A percentile compares a stretch with the other conserved stretches of the same genome.
phyloP scores from a whole-genome alignment of 2,888 invertebrate genomes.

The Heterodera filipjevi region DNA sequence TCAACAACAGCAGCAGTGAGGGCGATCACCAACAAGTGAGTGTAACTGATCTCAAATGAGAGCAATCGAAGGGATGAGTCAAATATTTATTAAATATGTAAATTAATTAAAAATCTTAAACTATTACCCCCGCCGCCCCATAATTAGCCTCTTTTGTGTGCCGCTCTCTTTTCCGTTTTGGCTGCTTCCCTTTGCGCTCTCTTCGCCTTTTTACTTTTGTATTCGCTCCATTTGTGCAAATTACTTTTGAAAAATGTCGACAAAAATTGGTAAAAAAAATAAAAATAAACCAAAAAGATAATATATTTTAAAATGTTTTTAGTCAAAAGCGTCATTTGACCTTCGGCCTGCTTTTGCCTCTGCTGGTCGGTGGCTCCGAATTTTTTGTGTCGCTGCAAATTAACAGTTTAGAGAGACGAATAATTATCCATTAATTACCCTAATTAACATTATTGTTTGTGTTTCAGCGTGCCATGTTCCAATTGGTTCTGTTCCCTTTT shows the following conservation, averaged over 20 bases:
- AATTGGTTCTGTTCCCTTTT: constrained; percentile 51
- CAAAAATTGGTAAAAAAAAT: constrained; percentile 35
- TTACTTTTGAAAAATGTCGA: constrained; percentile 46
- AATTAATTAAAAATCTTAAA: neutral
- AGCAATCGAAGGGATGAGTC: neutral
- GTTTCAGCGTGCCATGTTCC: constrained; percentile 36
- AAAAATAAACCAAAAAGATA: neutral
- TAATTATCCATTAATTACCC: neutral
- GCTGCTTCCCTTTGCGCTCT: constrained; percentile 52
- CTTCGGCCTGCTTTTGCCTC: constrained; percentile 55
- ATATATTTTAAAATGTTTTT: constrained; percentile 22
- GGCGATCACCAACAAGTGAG: no score
- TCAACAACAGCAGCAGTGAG: neutral
- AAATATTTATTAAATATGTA: neutral
- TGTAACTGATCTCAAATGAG: no score
- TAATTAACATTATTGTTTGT: neutral
- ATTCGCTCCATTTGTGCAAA: constrained; percentile 36
- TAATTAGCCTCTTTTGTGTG: constrained; percentile 52
- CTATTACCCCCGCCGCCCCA: neutral
- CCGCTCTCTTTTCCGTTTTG: constrained; percentile 56
- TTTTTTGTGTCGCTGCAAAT: constrained; percentile 48
- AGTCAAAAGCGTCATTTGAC: constrained; percentile 49
- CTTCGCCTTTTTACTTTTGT: constrained; percentile 62
- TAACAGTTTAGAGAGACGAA: neutral
- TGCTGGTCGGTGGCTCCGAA: constrained; percentile 45